Evolutionary conservation across 2,888 invertebrate genomes (phyloP), one percentile per base, ranked within the genome.

Genomic region (Taphrorychus bicolor): DNA sequence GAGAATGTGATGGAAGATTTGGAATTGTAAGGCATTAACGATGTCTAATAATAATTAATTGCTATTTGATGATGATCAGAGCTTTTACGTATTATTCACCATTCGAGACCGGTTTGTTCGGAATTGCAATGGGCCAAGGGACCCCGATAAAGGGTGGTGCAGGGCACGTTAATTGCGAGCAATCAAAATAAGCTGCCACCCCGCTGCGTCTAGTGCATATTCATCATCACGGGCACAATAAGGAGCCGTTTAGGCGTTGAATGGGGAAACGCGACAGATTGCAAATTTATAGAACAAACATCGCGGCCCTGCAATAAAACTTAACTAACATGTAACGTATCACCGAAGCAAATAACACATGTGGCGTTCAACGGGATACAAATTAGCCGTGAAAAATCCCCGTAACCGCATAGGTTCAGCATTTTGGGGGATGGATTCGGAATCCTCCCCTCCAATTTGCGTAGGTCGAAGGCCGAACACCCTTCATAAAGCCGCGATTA

Each of bases 371-470:
- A 59, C 52, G 70, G 68, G 74, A 74, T 73, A 77, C 76, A 79
- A 79, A 79, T 79, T 80, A 78, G 75, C 76, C 78, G 75, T 73
- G 77, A 77, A 78, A 79, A 80, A 78, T 78, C 78, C 79, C 75
- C 74, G 76, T 75, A 73, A 80, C 79, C 80, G 76, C 79, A 79
- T 75, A 76, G 77, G 77, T 76, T 73, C 76, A 72, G 72, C 58
- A 71, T 64, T 40, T 60, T 32, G 2, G 51, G 51, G 51, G 51
- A 51, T 21, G 51, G 22, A 51, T 45, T 17, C 45, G 14, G 7
- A 17, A 45, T 45, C 45, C 45, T 72, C 76, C 76, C 75, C 74
- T 71, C 72, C 76, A 75, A 77, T 78, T 77, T 75, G 76, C 73
- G 69, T 72, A 52, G 51, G 72, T 70, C 68, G 32, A 32, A 32